These are phyloP conservation scores for Leptopilina myrica DNA, from an alignment of 2,888 invertebrate species.

Conservation along the genomic window DNA sequence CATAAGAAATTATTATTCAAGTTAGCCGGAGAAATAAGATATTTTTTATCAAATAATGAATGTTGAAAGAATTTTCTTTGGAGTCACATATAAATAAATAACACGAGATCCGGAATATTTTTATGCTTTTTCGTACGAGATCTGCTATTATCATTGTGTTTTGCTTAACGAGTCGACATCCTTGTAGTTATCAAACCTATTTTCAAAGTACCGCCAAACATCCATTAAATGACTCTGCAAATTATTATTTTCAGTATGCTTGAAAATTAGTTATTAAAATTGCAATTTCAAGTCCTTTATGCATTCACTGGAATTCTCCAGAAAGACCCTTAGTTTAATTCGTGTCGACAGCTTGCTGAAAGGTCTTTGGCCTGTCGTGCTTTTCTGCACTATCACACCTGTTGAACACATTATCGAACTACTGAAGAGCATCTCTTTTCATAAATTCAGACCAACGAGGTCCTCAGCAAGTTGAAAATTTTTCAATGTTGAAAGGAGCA, in stretches of 20 bases:
- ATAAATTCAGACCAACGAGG: neutral
- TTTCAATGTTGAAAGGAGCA: neutral
- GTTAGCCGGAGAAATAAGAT: too few relatives aligned
- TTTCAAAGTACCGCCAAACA: neutral
- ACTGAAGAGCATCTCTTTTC: constrained; percentile 46
- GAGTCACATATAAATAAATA: too few relatives aligned
- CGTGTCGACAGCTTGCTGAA: constrained; percentile 1
- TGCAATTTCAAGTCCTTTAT: neutral
- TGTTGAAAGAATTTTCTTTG: too few relatives aligned
- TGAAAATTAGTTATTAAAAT: neutral
- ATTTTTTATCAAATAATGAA: too few relatives aligned
- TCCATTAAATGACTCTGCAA: neutral
- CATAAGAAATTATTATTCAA: too few relatives aligned
- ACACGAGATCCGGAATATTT: too few relatives aligned
- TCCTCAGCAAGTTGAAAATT: constrained; percentile 8
- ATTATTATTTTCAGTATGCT: neutral
- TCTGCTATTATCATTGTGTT: too few relatives aligned
- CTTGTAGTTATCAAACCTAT: too few relatives aligned
- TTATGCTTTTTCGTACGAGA: too few relatives aligned
- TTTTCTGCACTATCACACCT: constrained; percentile 49
- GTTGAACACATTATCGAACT: constrained; percentile 56
- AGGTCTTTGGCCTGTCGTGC: constrained; percentile 41
- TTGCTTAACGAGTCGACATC: too few relatives aligned
- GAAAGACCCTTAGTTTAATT: constrained; percentile 17
- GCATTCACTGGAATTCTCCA: neutral